Evolutionary conservation across 2,888 invertebrate genomes (phyloP).

Genomic region (Troides aeacus): DNA sequence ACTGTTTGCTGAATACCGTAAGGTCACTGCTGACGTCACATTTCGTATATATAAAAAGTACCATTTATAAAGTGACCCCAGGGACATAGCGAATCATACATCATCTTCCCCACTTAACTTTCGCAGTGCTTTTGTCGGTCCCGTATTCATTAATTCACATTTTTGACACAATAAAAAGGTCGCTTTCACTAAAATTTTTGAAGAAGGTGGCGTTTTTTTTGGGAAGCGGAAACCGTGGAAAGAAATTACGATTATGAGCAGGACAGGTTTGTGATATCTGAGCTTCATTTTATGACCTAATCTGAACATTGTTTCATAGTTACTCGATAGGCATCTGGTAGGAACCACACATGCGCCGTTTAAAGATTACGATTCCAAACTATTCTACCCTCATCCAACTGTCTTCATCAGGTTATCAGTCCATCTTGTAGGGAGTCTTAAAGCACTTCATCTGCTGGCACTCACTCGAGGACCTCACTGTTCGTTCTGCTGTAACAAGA

Average conservation of each 20-base stretch:
- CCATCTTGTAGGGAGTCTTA: too few species aligned
- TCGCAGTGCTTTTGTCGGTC: conserved; percentile 28
- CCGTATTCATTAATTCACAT: conserved; percentile 28
- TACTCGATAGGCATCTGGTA: too few species aligned
- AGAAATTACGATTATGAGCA: conserved; percentile 2
- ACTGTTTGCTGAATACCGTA: conserved; percentile 7
- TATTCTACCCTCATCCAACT: too few species aligned
- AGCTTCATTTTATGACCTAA: background rate
- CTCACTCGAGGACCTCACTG: too few species aligned
- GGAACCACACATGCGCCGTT: too few species aligned
- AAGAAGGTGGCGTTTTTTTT: conserved; percentile 17
- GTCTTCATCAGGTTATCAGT: too few species aligned
- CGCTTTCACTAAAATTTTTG: conserved; percentile 21
- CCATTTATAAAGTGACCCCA: conserved; percentile 29
- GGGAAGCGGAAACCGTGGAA: conserved; percentile 7
- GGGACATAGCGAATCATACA: conserved; percentile 27
- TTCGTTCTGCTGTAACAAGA: too few species aligned
- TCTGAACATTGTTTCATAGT: too few species aligned
- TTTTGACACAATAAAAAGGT: conserved; percentile 29
- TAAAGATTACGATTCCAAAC: too few species aligned
- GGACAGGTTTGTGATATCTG: background rate
- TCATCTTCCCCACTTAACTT: conserved; percentile 30
- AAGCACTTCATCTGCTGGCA: too few species aligned
- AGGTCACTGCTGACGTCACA: conserved; percentile 14
- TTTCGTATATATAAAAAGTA: conserved; percentile 22